phyloP scores from a whole-genome alignment of 2,113 vertebrate species.

The Rhodinocichla rosea region DNA sequence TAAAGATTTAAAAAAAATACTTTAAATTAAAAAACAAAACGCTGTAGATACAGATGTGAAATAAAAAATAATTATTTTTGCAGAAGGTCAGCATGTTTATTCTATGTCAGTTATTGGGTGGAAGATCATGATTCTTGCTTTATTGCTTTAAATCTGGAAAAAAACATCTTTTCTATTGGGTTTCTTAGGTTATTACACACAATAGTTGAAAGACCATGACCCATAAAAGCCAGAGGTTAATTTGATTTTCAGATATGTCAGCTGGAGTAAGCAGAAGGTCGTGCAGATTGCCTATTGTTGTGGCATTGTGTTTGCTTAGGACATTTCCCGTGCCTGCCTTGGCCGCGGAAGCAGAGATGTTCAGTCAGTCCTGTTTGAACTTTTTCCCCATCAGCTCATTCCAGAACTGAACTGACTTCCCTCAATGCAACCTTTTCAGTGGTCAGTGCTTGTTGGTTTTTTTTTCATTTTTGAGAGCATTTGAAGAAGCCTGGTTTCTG shows the following conservation, averaged over 20 bases:
- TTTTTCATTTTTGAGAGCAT: not conserved
- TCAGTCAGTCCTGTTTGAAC: not conserved
- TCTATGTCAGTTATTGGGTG: not conserved
- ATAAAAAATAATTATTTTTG: not conserved
- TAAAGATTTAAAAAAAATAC: not conserved
- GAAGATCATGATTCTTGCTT: not conserved
- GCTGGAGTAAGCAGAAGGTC: not conserved
- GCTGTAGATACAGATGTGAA: not conserved
- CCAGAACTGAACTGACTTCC: not conserved
- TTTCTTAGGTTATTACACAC: not conserved
- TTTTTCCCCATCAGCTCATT: not conserved
- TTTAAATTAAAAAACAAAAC: not conserved
- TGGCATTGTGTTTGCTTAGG: not conserved
- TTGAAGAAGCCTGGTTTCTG: not conserved
- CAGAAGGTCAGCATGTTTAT: not conserved
- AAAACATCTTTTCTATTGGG: not conserved
- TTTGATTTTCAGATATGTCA: constrained; percentile 38
- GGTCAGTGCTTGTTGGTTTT: not conserved
- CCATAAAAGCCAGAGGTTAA: constrained; percentile 26
- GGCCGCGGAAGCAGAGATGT: not conserved
- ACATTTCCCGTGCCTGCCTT: not conserved
- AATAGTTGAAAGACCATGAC: not conserved
- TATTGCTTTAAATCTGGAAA: constrained; percentile 1
- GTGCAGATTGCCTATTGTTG: not conserved
- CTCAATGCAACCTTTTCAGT: not conserved